phyloP scores from a whole-genome alignment of 2,113 vertebrate genomes.

The Noctilio leporinus region DNA sequence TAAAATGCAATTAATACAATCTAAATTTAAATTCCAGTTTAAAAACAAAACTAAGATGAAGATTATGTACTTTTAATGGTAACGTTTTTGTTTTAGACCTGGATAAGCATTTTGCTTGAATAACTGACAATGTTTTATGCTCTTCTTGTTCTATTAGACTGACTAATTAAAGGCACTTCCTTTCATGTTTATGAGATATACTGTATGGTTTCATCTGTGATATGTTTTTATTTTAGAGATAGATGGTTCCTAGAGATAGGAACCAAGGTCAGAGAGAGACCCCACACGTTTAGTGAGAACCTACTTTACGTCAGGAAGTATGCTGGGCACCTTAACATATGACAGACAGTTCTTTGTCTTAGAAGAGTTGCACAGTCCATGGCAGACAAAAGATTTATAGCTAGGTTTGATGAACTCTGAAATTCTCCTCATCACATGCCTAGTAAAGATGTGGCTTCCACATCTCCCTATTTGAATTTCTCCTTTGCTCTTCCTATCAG shows the following conservation, averaged over 20 bases:
- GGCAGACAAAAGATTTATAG: not conserved
- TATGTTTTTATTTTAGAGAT: not conserved
- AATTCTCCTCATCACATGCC: not conserved
- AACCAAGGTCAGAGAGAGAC: not conserved
- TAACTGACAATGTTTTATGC: not conserved
- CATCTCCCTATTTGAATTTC: not conserved
- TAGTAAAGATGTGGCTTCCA: not conserved
- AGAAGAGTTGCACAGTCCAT: not conserved
- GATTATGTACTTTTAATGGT: not conserved
- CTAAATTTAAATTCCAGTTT: not conserved
- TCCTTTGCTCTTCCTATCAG: not conserved
- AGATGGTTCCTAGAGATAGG: not conserved
- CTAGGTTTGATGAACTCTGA: not conserved
- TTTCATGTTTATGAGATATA: not conserved
- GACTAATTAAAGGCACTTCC: not conserved
- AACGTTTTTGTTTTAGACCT: not conserved
- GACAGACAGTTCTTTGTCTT: not conserved
- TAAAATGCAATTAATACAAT: not conserved
- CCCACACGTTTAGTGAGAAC: not conserved
- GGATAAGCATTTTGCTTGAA: not conserved
- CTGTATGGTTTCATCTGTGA: not conserved
- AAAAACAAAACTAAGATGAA: not conserved
- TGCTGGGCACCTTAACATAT: not conserved
- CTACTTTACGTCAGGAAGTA: not conserved
- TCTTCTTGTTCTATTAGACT: not conserved